These are phyloP conservation scores for Tylochromis polylepis DNA, from an alignment of 2,113 vertebrate species.

Conservation along the genomic window DNA sequence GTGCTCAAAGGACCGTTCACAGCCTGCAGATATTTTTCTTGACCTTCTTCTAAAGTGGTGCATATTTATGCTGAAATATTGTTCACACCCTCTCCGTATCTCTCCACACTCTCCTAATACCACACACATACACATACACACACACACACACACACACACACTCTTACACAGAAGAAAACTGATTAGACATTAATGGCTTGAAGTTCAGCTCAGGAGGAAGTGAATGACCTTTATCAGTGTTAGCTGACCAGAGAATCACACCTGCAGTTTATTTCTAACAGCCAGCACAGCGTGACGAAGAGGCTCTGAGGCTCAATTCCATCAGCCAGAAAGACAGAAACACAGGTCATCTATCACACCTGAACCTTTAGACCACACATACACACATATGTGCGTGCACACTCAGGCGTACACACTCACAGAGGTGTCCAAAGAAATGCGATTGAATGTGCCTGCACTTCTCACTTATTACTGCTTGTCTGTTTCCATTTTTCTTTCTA, in stretches of 20 bases:
- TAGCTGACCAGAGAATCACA: not conserved
- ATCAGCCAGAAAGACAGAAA: not conserved
- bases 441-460: not conserved
- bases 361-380: not conserved
- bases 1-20: not conserved
- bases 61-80: not conserved
- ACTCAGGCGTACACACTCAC: not conserved
- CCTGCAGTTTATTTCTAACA: slow-evolving; percentile 9
- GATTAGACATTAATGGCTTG: not conserved
- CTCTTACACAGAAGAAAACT: not conserved
- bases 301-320: not conserved
- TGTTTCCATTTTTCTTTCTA: slow-evolving; percentile 18
- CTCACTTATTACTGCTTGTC: not conserved
- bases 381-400: not conserved
- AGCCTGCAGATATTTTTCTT: not conserved
- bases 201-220: not conserved
- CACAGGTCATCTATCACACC: slow-evolving; percentile 33
- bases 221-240: not conserved
- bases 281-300: not conserved
- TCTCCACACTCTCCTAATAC: not conserved
- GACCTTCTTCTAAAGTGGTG: not conserved
- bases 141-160: not conserved
- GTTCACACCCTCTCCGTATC: not conserved
- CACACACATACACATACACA: not conserved
- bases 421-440: not conserved